Base-by-base conservation (phyloP, 92 coral and sea anemone genomes). In the Nematostella vectensis region DNA sequence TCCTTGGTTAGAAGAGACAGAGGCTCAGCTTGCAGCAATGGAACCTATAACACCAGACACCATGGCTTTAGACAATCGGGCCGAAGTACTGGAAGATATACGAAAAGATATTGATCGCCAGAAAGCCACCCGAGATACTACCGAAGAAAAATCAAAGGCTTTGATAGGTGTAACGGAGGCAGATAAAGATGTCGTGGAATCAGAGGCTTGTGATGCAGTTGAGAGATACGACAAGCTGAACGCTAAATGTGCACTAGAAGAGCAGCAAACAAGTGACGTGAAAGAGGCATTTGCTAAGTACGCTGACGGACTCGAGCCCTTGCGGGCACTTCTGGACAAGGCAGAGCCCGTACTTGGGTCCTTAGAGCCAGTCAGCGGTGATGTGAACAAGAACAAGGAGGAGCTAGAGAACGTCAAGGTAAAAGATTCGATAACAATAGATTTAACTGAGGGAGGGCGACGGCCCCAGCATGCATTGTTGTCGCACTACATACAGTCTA, bases 1-100 rank as follows among this genome's bases (percentile, higher is more conserved):
- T 8, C 93, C 83, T 0, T 91, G 98, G 96, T 70, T 91, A 12
- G 19, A 71, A n/a, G 83, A 83, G 16, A 69, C 96, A 10, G 98
- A 91, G 58, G 70, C 31, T 44, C 85, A 78, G 45, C 48, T 91
- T 27, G 85, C 77, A 18, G 63, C 77, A 3, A 48, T 91, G 16
- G 85, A 83, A 33, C 86, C 80, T 21, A 55, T 86, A 27, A 63
- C 65, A 11, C 83, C 93, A 9, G 85, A 77, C 25, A 71, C 66
- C 39, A 62, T 67, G 11, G 30, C 68, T 25, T 40, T 91, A 17
- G 60, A 76, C 39, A 62, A 76, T 18, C 73, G 76, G 40, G 78
- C 21, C 52, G 71, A 65, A 16, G 51, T 54, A 8, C 54, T 53
- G 18, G 61, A 56, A 31, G 67, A 69, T 22, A 50, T 86, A 1